Evolutionary conservation across 2,888 invertebrate species (phyloP), one percentile per base, ranked within the genome.

Genomic region (Noctuana brunneofusca): DNA sequence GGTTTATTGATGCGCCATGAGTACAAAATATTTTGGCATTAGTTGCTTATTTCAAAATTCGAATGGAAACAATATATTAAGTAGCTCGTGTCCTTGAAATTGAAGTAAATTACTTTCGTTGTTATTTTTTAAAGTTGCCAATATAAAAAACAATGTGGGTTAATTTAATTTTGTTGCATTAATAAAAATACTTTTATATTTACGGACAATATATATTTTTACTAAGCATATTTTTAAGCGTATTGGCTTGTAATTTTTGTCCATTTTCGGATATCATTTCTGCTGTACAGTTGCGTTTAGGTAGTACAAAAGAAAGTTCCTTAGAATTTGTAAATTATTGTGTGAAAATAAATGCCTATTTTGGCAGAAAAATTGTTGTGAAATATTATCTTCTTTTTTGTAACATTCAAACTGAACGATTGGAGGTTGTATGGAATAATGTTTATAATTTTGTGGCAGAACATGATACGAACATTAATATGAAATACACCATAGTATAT

Each of bases 301-400:
- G 54, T 62, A 62, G 60, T 62, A 62, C 60, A 62, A 62, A 62
- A 27, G 30, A 49, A 62, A 62, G 60, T 62, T 62, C 60, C 60
- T 60, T 60, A 54, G 14, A 38, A 14, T 38, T 38, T 38, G 38
- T 14, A 43, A 46, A 53, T 24, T 54, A 60, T 60, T 30, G 20
- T 46, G 46, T 35, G 53, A 27, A 54, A 60, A 24, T 48, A n/a
- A 52, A 24, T 30, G 54, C 48, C 48, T 1, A 18, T 48, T 54
- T 54, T 38, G 54, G 54, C 60, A 48, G 38, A 60, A 53, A 60
- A 48, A 35, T n/a, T 59, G 59, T 59, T 60, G 54, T 54, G 24
- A 60, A 48, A 54, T 60, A 22, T 54, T 54, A 35, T 35, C 30
- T n/a, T 18, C 14, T 46, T 20, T 38, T 38, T 58, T n/a, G 18